A percentile compares a stretch with the other conserved stretches of the same genome.
Conservation (phyloP, 2,888 invertebrate species). For the Margaritifera margaritifera region DNA sequence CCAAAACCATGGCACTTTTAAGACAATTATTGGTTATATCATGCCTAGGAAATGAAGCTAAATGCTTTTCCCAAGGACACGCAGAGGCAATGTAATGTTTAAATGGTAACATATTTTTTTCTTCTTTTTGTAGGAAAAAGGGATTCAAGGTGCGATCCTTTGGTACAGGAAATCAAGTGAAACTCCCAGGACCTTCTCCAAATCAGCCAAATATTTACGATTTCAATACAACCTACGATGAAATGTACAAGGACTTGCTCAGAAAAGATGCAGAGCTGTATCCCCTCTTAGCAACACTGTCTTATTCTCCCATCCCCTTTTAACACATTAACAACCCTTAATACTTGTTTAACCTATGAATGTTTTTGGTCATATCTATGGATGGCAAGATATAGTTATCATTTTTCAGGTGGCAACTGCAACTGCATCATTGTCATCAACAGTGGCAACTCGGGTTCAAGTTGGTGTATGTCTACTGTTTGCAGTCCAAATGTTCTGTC, state of each 20-base stretch:
- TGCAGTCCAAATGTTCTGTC: too few species aligned
- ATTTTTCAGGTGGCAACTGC: too few species aligned
- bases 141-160: constrained; percentile 96
- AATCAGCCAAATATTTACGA: constrained; percentile 96
- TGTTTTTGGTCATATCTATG: neutral
- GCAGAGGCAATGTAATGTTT: too few species aligned
- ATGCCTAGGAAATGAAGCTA: too few species aligned
- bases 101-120: neutral
- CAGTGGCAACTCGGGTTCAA: too few species aligned
- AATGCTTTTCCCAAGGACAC: too few species aligned
- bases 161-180: constrained; percentile 82
- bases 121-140: constrained; percentile 83
- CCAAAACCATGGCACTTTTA: too few species aligned
- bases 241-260: constrained; percentile 92
- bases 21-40: too few species aligned
- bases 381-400: too few species aligned
- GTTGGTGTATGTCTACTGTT: too few species aligned
- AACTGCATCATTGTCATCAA: too few species aligned
- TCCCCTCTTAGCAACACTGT: constrained; percentile 68
- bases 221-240: constrained; percentile 95
- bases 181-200: constrained; percentile 93
- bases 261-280: constrained; percentile 93
- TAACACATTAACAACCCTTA: neutral
- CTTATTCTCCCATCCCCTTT: neutral
- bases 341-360: neutral